Evolutionary conservation across 2,888 invertebrate genomes (phyloP).

Genomic region (Pollenia griseotomentosa): DNA sequence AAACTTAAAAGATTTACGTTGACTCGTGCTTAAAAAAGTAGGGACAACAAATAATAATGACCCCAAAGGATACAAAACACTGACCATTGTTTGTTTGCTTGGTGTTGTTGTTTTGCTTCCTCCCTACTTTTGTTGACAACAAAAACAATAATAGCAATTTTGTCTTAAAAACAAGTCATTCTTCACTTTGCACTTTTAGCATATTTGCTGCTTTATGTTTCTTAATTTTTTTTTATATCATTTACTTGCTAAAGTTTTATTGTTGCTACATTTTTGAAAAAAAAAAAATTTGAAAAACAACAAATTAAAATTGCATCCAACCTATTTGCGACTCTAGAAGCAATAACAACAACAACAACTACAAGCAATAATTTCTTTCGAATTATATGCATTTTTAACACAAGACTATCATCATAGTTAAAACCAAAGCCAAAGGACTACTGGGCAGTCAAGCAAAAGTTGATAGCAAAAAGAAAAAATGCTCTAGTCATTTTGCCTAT

Average conservation of each 20-base stretch:
- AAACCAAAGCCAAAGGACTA: conserved; percentile 6
- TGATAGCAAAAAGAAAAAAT: not conserved
- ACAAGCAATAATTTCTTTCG: conserved; percentile 30
- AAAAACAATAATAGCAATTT: conserved; percentile 47
- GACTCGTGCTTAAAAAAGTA: conserved; percentile 6
- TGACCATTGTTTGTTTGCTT: conserved; percentile 38
- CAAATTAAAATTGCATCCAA: conserved; percentile 69
- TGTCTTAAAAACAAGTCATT: conserved; percentile 61
- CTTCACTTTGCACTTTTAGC: conserved; percentile 53
- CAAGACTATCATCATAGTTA: not conserved
- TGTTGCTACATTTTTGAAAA: conserved; percentile 8
- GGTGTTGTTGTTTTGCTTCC: not conserved
- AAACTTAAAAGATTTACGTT: conserved; percentile 56
- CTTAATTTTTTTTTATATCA: not conserved
- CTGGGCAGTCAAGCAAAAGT: not conserved
- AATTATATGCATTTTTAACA: conserved; percentile 9
- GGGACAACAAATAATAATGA: conserved; percentile 48
- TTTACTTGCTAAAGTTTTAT: conserved; percentile 36
- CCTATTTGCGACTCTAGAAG: conserved; percentile 61
- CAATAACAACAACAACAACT: conserved; percentile 23
- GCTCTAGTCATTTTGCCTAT: conserved; percentile 56
- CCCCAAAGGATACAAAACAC: conserved; percentile 52
- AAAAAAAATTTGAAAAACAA: no score
- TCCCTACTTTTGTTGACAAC: conserved; percentile 1
- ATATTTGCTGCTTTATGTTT: conserved; percentile 27